Base-by-base conservation (phyloP, 1,140 invertebrate genomes). In the Saccostrea glomerata region DNA sequence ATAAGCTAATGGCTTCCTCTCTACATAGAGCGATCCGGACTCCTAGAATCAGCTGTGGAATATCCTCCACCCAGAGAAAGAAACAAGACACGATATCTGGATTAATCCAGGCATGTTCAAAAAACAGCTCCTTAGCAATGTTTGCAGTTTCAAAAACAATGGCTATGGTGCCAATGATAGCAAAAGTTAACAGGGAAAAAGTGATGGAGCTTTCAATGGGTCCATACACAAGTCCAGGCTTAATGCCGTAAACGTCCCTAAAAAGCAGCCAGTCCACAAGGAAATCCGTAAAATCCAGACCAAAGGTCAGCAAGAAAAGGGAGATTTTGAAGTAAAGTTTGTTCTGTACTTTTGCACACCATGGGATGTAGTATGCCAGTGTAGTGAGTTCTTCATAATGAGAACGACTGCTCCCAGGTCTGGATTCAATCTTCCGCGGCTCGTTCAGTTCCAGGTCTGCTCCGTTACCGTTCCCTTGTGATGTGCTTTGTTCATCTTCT, bases 211-310 rank as follows among this genome's bases (percentile, higher is more conserved):
- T 66, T 12, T 90, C 88, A 0, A 91, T 91, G 20, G 92, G 92
- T 7, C 93, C 93, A 85, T 92, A 93, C 4, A 94, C 93, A 25
- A 94, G 89, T 13, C 93, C 93, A 25, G 91, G 86, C 40, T 92
- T 85, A 11, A 90, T 90, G 20, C 88, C 56, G 25, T 77, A 58
- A 13, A 94, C 91, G 86, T 94, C 92, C n/a, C 55, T 85, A 87
- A 91, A 94, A 25, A 94, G 86, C n/a, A 93, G 88, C 93, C 93
- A 94, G 84, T 94, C 93, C 90, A 89, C 90, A 84, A 93, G 15
- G n/a, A 93, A 89, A 86, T 94, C 93, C 11, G 87, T 87, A 5
- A 89, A 36, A 87, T 94, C 91, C 13, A 92, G 85, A 56, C 66
- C 66, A 66, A 93, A 88, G 12, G 93, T 60, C 17, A 91, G 20